phyloP scores from a whole-genome alignment of 1,140 invertebrate genomes.

The Phthorimaea operculella region DNA sequence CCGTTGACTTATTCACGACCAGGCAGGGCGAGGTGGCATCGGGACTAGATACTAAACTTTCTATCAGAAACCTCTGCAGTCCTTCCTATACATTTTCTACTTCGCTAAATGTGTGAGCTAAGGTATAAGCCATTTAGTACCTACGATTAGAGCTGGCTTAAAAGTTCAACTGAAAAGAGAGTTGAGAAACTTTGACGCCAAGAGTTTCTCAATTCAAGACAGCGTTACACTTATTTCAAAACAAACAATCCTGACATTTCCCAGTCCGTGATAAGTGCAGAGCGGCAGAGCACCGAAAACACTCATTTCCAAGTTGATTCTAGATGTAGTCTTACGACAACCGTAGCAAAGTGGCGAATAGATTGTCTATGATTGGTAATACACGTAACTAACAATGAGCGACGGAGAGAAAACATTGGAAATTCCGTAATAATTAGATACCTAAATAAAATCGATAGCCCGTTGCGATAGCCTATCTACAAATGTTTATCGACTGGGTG shows the following conservation, averaged over 20 bases:
- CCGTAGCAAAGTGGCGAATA: no score
- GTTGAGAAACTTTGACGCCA: neutral
- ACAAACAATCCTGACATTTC: constrained; percentile 3
- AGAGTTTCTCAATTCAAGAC: neutral
- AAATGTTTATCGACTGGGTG: no score
- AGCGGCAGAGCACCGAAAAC: neutral
- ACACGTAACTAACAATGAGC: no score
- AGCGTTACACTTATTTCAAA: neutral
- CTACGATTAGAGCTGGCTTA: neutral
- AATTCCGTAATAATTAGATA: no score
- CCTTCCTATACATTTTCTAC: neutral
- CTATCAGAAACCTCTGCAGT: neutral
- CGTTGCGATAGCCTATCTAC: no score
- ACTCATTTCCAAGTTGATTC: neutral
- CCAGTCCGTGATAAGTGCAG: neutral
- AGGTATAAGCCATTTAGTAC: neutral
- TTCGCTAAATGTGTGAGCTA: neutral
- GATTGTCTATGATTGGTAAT: no score
- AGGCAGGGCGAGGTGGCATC: neutral
- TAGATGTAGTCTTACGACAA: neutral
- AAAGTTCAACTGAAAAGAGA: neutral
- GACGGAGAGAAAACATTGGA: no score
- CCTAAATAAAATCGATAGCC: no score
- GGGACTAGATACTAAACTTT: neutral
- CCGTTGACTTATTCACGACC: neutral